Evolutionary conservation across 2,888 invertebrate genomes (phyloP).

Genomic region (Scelioninae gen. 1): DNA sequence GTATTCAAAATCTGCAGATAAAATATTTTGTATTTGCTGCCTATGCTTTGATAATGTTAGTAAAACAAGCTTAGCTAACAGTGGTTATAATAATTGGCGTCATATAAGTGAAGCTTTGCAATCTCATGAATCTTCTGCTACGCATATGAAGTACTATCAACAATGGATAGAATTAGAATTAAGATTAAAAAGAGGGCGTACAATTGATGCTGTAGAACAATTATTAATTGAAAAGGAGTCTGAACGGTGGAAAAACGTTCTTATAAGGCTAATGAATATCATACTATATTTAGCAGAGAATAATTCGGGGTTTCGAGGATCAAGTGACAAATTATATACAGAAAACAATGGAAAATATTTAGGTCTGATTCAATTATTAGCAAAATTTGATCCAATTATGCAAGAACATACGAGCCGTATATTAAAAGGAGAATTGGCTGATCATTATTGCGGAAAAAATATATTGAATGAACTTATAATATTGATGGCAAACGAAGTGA

Average conservation of each 20-base stretch:
- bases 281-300: slow-evolving; percentile 19
- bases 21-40: slow-evolving; percentile 16
- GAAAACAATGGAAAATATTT: slow-evolving; percentile 77
- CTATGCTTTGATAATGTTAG: neutral
- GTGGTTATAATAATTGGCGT: slow-evolving; percentile 16
- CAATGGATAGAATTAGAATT: slow-evolving; percentile 12
- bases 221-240: slow-evolving; percentile 23
- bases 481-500: slow-evolving; percentile 73
- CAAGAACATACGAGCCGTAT: slow-evolving; percentile 76
- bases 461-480: slow-evolving; percentile 63
- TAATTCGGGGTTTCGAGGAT: slow-evolving; percentile 23
- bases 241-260: slow-evolving; percentile 20
- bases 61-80: neutral
- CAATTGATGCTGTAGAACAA: slow-evolving; percentile 9
- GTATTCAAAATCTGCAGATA: slow-evolving; percentile 10
- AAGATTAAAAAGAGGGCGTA: neutral
- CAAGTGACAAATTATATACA: slow-evolving; percentile 4
- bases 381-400: slow-evolving; percentile 78
- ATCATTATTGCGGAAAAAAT: slow-evolving; percentile 56
- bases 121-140: slow-evolving; percentile 3
- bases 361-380: slow-evolving; percentile 77
- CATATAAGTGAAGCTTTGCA: slow-evolving; percentile 4
- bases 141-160: slow-evolving; percentile 4
- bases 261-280: slow-evolving; percentile 21
- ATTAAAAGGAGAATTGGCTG: slow-evolving; percentile 20